Evolutionary conservation across 2,888 invertebrate species (phyloP), one percentile per base, ranked within the genome.

Genomic region (Torymus texanus): DNA sequence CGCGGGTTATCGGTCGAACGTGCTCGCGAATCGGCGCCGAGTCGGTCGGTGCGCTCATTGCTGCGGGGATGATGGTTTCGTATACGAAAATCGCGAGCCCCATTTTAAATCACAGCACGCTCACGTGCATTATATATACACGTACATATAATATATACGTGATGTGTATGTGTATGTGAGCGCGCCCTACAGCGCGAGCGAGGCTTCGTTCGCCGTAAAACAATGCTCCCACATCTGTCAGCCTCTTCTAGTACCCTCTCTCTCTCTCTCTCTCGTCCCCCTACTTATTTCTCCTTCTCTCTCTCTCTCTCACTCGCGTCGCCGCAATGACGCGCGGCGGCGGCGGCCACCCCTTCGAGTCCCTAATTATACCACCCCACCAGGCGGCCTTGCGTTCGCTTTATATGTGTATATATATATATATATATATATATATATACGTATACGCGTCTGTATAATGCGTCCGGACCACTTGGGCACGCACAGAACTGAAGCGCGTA

Each of bases 161-260:
- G n/a, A n/a, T n/a, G 1, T 41, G 10, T 8, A 41, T 41, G 10
- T 5, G 10, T 8, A 41, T 41, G 8, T 41, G 8, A 41, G 63
- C 21, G 72, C 59, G 58, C 67, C 70, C 56, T 50, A 66, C 75
- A 87, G 87, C 85, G 85, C 84, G 72, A 75, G 78, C 83, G 84
- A 85, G 50, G 50, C 51, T 14, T 61, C 56, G 58, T 21, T 29
- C 61, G 55, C 50, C 87, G 87, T 90, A 90, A 90, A 90, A 90
- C 90, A 90, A 90, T 90, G 90, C 89, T 89, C 90, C 90, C 90
- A 90, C 90, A 90, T 90, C 90, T 90, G 90, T 90, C 90, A 88
- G 90, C 87, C 89, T 89, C 90, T 90, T 89, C 88, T 88, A 86
- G 86, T 50, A 5, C 65, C 18, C 41, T 84, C 85, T 85, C 84